Evolutionary conservation across 1,140 invertebrate species (phyloP).

Genomic region (Mesaphorura yosii): DNA sequence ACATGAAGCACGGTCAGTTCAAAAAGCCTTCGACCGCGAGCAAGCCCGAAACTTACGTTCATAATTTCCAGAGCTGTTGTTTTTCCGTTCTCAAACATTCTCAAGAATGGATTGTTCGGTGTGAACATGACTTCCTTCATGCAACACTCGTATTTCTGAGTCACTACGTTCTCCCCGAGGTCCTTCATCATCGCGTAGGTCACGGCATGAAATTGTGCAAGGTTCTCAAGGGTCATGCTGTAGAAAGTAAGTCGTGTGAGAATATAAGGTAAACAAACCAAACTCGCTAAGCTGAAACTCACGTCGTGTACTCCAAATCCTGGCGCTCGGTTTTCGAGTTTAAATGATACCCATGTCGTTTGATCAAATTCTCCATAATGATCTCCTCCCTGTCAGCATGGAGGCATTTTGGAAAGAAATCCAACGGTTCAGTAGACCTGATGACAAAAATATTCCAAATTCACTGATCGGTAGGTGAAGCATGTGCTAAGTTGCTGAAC

Average conservation of each 20-base stretch:
- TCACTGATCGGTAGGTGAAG: not conserved
- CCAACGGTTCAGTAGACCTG: not conserved
- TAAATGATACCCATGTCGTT: not conserved
- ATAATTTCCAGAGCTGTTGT: too few species aligned
- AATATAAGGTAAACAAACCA: not conserved
- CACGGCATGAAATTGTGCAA: not conserved
- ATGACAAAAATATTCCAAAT: not conserved
- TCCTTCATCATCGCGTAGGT: not conserved
- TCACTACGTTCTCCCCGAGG: not conserved
- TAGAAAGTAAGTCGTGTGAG: not conserved
- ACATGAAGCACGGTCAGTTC: too few species aligned
- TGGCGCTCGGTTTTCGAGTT: not conserved
- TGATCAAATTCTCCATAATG: slow-evolving; percentile 1
- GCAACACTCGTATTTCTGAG: not conserved
- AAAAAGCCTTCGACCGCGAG: too few species aligned
- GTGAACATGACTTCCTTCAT: not conserved
- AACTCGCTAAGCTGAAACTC: not conserved
- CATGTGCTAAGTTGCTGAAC: not conserved
- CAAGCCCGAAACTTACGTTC: too few species aligned
- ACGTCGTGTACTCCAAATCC: not conserved
- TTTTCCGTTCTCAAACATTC: too few species aligned
- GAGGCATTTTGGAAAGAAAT: slow-evolving; percentile 2
- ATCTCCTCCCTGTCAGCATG: not conserved
- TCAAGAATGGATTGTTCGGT: too few species aligned
- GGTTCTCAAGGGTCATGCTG: slow-evolving; percentile 1